These are phyloP conservation scores for Hydrozoanthus gracilis DNA, from an alignment of 92 coral and sea anemone species.

Conservation along the genomic window DNA sequence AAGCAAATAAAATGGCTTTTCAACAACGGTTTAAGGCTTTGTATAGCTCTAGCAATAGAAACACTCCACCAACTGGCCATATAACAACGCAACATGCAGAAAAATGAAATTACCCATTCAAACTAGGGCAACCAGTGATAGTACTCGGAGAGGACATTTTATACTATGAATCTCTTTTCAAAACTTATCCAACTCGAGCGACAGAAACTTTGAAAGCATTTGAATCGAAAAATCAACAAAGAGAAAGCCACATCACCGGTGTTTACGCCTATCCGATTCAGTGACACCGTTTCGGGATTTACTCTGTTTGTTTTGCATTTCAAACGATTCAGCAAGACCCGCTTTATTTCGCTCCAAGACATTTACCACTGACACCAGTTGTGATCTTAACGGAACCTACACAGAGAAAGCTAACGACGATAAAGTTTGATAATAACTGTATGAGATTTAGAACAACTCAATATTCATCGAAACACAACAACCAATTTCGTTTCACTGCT, in stretches of 20 bases:
- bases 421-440: neutral
- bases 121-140: neutral
- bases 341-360: constrained; percentile 22
- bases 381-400: neutral
- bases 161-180: neutral
- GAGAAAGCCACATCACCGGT: constrained; percentile 21
- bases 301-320: neutral
- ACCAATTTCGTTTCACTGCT: constrained; percentile 27
- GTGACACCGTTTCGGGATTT: neutral
- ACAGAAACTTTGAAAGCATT: neutral
- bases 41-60: neutral
- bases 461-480: constrained; percentile 15
- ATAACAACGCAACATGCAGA: neutral
- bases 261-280: neutral
- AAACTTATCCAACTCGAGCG: neutral
- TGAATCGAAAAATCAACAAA: constrained; percentile 26
- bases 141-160: neutral
- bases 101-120: neutral
- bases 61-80: neutral
- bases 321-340: neutral
- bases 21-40: constrained; percentile 12
- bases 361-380: neutral
- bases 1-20: neutral
- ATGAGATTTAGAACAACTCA: neutral
- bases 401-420: neutral